Base-by-base conservation (phyloP, 1,140 invertebrate genomes). In the Berghia stephanieae region DNA sequence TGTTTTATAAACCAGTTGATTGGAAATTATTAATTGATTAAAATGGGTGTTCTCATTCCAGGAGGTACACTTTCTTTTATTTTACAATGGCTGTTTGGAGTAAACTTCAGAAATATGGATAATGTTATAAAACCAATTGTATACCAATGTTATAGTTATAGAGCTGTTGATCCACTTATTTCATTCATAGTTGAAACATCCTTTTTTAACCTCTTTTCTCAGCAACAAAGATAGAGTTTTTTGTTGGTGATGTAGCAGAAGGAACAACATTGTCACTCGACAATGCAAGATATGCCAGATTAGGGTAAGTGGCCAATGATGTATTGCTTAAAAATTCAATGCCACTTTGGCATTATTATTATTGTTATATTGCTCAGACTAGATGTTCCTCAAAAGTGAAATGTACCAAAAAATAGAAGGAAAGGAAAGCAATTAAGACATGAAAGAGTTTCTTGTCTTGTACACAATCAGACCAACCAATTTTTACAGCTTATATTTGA, bases 181-280 rank as follows among this genome's bases (percentile, higher is more conserved):
- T 42, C 18, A 36, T n/a, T 10, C 57, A 63, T 27, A 63, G 13
- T 27, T 55, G 1, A 57, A 1, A 38, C 42, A 24, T 38, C 4
- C 8, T 18, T 69, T 71, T 46, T 49, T 38, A 38, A 52, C 36
- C 67, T 43, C 49, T 66, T 57, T 57, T 84, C 86, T 52, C 83
- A 90, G 90, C 90, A 16, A 90, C 89, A 31, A 89, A 88, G 79
- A 87, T 91, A 38, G 90, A 91, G 78, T 86, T 91, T 73, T 90
- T 83, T 84, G 88, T 91, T 75, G 90, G 90, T 18, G 90, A 90
- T 84, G 85, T 90, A 8, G 86, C 88, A 27, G 84, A 87, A 69
- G 86, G 84, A 40, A 75, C 82, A 16, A 69, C 83, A 18, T 78
- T 84, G 21, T 67, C 82, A 8, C 78, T 87, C 13, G 85, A 89